A percentile compares a stretch with the other conserved stretches of the same genome.
Evolutionary conservation across 1,140 invertebrate genomes (phyloP).

Genomic region (Magallana angulata): DNA sequence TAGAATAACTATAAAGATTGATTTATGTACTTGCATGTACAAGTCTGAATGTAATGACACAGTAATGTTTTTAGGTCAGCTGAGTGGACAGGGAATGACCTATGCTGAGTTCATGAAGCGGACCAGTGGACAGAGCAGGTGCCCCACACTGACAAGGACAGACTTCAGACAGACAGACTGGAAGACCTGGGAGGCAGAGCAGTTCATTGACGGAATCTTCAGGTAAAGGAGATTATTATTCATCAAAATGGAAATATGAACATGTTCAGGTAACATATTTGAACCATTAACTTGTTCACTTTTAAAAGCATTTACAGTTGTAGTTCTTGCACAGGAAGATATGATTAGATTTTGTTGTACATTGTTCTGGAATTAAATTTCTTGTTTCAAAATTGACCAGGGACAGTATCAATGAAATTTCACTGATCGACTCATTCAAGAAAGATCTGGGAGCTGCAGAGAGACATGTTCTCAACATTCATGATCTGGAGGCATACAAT

Average conservation of each 20-base stretch:
- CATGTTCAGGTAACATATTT: too few relatives aligned
- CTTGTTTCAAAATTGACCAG: constrained; percentile 9
- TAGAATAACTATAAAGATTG: background rate
- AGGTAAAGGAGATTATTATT: constrained; percentile 32
- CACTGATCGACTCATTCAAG: constrained; percentile 37
- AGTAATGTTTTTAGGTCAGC: background rate
- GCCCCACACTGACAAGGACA: constrained; percentile 23
- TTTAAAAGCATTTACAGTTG: background rate
- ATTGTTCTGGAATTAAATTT: background rate
- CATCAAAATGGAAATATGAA: background rate
- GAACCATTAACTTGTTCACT: background rate
- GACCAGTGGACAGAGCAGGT: constrained; percentile 41
- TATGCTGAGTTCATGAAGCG: constrained; percentile 44
- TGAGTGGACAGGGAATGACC: constrained; percentile 27
- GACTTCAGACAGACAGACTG: constrained; percentile 39
- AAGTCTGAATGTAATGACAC: background rate
- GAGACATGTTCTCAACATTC: constrained; percentile 46
- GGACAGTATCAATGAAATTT: constrained; percentile 43
- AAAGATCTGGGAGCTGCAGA: background rate
- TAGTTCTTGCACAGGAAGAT: background rate
- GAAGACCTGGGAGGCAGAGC: constrained; percentile 54
- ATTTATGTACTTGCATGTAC: background rate
- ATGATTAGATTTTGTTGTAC: background rate
- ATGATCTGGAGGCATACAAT: constrained; percentile 54
- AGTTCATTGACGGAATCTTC: constrained; percentile 51